Evolutionary conservation across 2,797 vertebrate species (phyloP).

Genomic region (Eulemur rubriventer): DNA sequence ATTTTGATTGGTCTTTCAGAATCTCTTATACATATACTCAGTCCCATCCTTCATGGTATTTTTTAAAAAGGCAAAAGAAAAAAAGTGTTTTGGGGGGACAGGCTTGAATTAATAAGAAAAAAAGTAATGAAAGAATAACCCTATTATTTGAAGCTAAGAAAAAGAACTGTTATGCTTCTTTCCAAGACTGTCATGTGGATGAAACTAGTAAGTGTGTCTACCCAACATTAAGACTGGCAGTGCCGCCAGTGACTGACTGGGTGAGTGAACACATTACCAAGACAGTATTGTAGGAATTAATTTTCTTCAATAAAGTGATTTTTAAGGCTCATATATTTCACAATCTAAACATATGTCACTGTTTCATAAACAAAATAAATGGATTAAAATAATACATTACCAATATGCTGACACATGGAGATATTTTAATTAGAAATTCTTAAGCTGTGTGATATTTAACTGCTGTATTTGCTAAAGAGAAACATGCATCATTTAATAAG

Average conservation of each 20-base stretch:
- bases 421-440: conserved; percentile 96
- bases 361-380: conserved; percentile 95
- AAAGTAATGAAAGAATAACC: not conserved
- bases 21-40: conserved; percentile 87
- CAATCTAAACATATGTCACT: conserved; percentile 94
- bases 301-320: conserved; percentile 97
- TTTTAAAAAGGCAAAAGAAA: conserved; percentile 68
- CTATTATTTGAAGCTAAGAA: conserved; percentile 15
- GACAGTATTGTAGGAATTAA: conserved; percentile 96
- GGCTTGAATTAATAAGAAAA: conserved; percentile 34
- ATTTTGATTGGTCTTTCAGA: conserved; percentile 92
- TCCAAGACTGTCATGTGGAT: conserved; percentile 90
- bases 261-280: conserved; percentile 94
- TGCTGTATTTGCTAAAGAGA: conserved; percentile 87
- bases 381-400: conserved; percentile 98
- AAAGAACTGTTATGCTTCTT: conserved; percentile 81
- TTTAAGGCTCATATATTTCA: conserved; percentile 99
- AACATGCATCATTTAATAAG: conserved; percentile 87
- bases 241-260: conserved; percentile 89
- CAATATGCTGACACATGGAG: conserved; percentile 93
- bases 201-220: conserved; percentile 90
- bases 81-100: not conserved
- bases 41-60: conserved; percentile 66
- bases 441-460: conserved; percentile 88
- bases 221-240: conserved; percentile 97